phyloP scores from a whole-genome alignment of 2,888 invertebrate species.

The Venustoraphidia nigricollis region DNA sequence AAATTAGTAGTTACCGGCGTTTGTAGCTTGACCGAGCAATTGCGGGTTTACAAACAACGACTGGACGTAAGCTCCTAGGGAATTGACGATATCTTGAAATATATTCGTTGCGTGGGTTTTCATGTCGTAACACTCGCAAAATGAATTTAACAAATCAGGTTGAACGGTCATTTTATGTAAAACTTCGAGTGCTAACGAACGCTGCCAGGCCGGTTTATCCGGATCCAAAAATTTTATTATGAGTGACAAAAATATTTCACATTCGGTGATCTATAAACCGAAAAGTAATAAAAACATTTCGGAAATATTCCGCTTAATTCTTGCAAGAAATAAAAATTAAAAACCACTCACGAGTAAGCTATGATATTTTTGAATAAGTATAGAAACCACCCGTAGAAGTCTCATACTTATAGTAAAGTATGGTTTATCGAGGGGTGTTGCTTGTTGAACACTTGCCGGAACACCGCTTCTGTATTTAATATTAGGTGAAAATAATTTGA shows the following conservation, averaged over 20 bases:
- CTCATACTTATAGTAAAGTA: slow-evolving; percentile 96
- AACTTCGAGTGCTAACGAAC: slow-evolving; percentile 89
- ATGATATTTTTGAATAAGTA: slow-evolving; percentile 88
- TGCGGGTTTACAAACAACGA: slow-evolving; percentile 70
- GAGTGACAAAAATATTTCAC: slow-evolving; percentile 93
- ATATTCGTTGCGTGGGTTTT: slow-evolving; percentile 86
- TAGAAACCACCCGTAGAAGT: slow-evolving; percentile 78
- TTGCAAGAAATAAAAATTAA: neutral
- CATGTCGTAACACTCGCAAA: slow-evolving; percentile 92
- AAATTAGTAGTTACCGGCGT: slow-evolving; percentile 24
- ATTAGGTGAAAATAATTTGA: slow-evolving; percentile 94
- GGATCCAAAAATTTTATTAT: slow-evolving; percentile 95
- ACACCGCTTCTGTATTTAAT: slow-evolving; percentile 68
- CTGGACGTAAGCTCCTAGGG: slow-evolving; percentile 86
- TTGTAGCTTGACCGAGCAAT: slow-evolving; percentile 35
- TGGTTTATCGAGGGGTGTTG: slow-evolving; percentile 67
- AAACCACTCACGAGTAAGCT: slow-evolving; percentile 54
- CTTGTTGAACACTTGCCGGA: slow-evolving; percentile 42
- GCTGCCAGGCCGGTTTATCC: slow-evolving; percentile 93
- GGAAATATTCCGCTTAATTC: neutral
- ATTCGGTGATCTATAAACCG: slow-evolving; percentile 70
- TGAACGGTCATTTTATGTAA: slow-evolving; percentile 87
- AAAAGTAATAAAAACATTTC: slow-evolving; percentile 3
- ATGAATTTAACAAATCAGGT: slow-evolving; percentile 72
- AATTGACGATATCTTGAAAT: slow-evolving; percentile 89